Base-by-base conservation (phyloP, 1,140 invertebrate genomes). In the Bicyclus anynana region DNA sequence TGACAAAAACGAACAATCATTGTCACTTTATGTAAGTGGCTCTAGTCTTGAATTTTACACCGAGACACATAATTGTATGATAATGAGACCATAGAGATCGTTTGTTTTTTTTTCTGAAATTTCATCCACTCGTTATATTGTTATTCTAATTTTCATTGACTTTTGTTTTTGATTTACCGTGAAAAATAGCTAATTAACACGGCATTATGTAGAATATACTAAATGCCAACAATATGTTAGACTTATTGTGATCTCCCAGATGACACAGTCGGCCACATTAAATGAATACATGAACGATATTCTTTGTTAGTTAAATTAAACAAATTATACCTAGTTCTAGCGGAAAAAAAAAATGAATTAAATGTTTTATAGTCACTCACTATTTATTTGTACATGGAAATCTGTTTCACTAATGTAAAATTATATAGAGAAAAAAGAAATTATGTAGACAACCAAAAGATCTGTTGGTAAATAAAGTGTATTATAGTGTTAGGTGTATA, bases 301-400 rank as follows among this genome's bases (percentile, higher is more conserved):
- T 65, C 69, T 76, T 78, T 77, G 35, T 65, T 77, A 80, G 73
- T 35, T 54, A 47, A 44, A 44, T 42, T 48, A 70, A 69, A 71
- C 68, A 69, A 57, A 67, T 72, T 62, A n/a, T n/a, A 66, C 50
- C 64, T 78, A 77, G 70, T 61, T 63, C 35, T 77, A 77, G 69
- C 52, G 20, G 53, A 67, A 67, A 73, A 20, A 26, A 67, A 67
- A 73, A 20, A 33, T 70, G 61, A 70, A 76, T 77, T 70, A 63
- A 70, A 76, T 77, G 69, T 77, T 78, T 73, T 68, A 80, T 82
- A 77, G 72, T 71, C 64, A 65, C 62, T 66, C 67, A 68, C 18
- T 80, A 82, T 82, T 84, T 84, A 84, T 82, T 84, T 81, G 69
- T 80, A 82, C 62, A 74, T 80, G 73, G 68, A 35, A n/a, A 33